Evolutionary conservation across 2,888 invertebrate genomes (phyloP).

Genomic region (Xylocampa areola): DNA sequence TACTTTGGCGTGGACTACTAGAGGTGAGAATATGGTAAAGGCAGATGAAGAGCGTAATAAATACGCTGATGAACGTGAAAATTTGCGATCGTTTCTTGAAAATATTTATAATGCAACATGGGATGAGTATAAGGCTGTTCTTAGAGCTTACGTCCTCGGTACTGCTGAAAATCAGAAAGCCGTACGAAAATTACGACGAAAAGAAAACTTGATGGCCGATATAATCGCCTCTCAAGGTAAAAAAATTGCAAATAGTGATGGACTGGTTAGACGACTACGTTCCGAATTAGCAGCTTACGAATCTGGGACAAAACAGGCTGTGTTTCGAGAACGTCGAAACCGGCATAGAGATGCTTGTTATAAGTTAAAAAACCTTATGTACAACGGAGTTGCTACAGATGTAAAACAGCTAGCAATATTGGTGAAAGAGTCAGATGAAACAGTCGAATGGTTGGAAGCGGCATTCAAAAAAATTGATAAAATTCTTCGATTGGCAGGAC

Average conservation of each 20-base stretch:
- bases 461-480: slow-evolving; percentile 85
- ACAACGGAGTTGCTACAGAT: slow-evolving; percentile 73
- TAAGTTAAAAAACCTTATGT: slow-evolving; percentile 72
- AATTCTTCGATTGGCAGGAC: slow-evolving; percentile 84
- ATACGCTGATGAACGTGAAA: slow-evolving; percentile 75
- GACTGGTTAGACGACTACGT: slow-evolving; percentile 74
- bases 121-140: slow-evolving; percentile 81
- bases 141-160: slow-evolving; percentile 76
- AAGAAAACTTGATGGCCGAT: slow-evolving; percentile 84
- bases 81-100: slow-evolving; percentile 78
- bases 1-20: slow-evolving; percentile 76
- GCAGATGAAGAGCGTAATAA: slow-evolving; percentile 81
- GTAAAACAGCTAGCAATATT: slow-evolving; percentile 70
- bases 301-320: slow-evolving; percentile 83
- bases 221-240: slow-evolving; percentile 83
- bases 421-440: slow-evolving; percentile 78
- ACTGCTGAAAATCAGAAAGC: slow-evolving; percentile 83
- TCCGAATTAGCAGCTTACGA: slow-evolving; percentile 81
- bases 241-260: slow-evolving; percentile 81
- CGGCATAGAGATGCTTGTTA: slow-evolving; percentile 78
- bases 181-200: slow-evolving; percentile 78
- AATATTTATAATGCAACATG: slow-evolving; percentile 77
- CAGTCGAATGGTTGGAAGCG: slow-evolving; percentile 78
- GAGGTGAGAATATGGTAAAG: slow-evolving; percentile 83
- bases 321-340: slow-evolving; percentile 80